A percentile compares a stretch with the other conserved stretches of the same genome.
These are phyloP conservation scores for Beris chalybata DNA, from an alignment of 2,888 invertebrate species.

Conservation along the genomic window DNA sequence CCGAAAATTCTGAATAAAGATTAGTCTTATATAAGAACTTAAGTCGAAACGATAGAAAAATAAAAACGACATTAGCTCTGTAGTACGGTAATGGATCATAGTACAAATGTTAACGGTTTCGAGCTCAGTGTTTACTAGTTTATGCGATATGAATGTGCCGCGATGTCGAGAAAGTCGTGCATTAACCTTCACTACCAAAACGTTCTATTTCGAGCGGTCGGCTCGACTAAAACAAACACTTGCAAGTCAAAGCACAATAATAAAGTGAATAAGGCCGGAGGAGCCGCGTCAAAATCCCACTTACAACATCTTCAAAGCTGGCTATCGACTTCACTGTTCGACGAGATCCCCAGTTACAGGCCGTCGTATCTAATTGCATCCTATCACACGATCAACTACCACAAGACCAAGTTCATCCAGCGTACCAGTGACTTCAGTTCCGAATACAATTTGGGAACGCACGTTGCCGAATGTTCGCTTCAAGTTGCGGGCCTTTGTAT, in stretches of 20 bases:
- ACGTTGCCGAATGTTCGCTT: conserved; percentile 32
- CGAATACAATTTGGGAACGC: conserved; percentile 19
- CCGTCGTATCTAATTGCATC: conserved; percentile 33
- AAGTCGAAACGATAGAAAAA: conserved; percentile 1
- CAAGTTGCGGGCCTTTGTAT: conserved; percentile 35
- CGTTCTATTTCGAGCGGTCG: conserved; percentile 20
- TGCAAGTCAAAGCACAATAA: background rate
- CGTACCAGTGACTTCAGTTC: background rate
- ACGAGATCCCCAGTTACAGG: conserved; percentile 20
- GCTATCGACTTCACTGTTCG: conserved; percentile 21
- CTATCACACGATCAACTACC: conserved; percentile 23
- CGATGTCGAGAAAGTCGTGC: conserved; percentile 25
- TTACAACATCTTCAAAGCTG: conserved; percentile 16
- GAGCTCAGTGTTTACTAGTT: conserved; percentile 13
- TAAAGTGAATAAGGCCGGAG: conserved; percentile 9
- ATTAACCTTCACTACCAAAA: conserved; percentile 12
- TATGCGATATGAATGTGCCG: conserved; percentile 14
- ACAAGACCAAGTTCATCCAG: conserved; percentile 14
- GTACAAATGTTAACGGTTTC: conserved; percentile 6
- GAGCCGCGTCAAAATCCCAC: background rate
- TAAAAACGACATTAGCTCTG: too few relatives aligned
- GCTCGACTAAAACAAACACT: conserved; percentile 7
- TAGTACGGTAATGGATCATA: too few relatives aligned
- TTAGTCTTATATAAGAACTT: conserved; percentile 27
- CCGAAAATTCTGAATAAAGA: conserved; percentile 22